Evolutionary conservation across 2,888 invertebrate species (phyloP), one percentile per base, ranked within the genome.

Genomic region (Lasioglossum malachurum): DNA sequence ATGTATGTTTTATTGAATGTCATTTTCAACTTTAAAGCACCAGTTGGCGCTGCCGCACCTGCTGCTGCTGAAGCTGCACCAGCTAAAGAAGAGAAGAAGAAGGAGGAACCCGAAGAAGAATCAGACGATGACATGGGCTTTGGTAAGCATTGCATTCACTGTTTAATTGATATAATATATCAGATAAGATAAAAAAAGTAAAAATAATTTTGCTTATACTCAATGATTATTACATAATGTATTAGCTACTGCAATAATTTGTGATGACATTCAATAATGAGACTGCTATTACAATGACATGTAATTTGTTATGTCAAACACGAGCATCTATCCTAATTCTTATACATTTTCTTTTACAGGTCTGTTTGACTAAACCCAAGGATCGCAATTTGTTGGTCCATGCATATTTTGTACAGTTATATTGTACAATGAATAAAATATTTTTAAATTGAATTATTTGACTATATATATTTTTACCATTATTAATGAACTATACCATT

Each of bases 41-140:
- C 90, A 87, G 92, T 92, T 23, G 71, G 71, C 4, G 93, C 91
- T 57, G 97, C 97, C 7, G 97, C 97, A 0, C 96, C 97, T 41
- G 97, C 97, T 12, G 97, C 97, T 83, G 96, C 86, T 23, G 96
- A 96, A 5, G 95, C 96, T 49, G 96, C 96, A 74, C 97, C 96
- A 91, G 96, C 97, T 88, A 97, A 97, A 94, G 97, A 98, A 95
- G 97, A 98, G 94, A 97, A 97, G 95, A 97, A 97, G 96, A 97
- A 98, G 95, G 97, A 97, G 95, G 97, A 97, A 94, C 97, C 97
- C 93, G 97, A 97, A 90, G 97, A 97, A 94, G 98, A 98, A 95
- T 97, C 97, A 86, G 98, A 98, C 92, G 98, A 98, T 92, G 99
- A 98, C 96, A 98, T 99, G 98, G 99, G 98, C 96, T 98, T 99